Base-by-base conservation (phyloP, 2,888 invertebrate genomes). In the Sipha maydis region DNA sequence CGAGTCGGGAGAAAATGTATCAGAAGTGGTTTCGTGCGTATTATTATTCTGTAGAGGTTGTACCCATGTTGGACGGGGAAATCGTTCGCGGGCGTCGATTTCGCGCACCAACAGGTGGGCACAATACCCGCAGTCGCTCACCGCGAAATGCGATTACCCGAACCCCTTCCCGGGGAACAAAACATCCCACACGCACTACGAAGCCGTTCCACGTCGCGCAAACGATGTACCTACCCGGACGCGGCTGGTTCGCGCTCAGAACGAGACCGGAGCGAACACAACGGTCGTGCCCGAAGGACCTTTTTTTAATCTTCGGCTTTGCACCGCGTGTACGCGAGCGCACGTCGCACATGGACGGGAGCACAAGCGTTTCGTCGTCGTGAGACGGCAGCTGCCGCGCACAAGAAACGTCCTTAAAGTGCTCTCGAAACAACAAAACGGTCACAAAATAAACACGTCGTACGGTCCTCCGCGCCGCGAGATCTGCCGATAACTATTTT, bases 71-170 rank as follows among this genome's bases (percentile, higher is more conserved):
- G 5, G 1, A 3, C 41, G 41, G 21, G 3, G 38, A 4, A 34
- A 54, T 78, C 25, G 25, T 61, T 56, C n/a, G 56, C n/a, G 19
- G 86, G 71, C 80, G 28, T 86, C 54, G 78, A 86, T 86, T 86
- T 86, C 38, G 86, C 86, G 86, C 86, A 86, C 86, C 86, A 80
- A 86, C 86, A 86, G 86, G 86, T 80, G 86, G 41, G 19, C 19
- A 88, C 82, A 82, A 88, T 88, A 48, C 48, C 8, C 48, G 48
- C 14, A 5, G 41, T 19, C 11, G 21, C 9, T 4, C 21, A 25
- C 38, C 7, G 9, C 48, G n/a, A 80, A 79, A 85, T 28, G 69
- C 78, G 85, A 79, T 78, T 85, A 85, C 67, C 14, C 41, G 54
- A n/a, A 73, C 71, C 67, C 85, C 85, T 34, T 85, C 77, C 41